Base-by-base conservation (phyloP, 2,113 vertebrate species). In the Propithecus coquereli region DNA sequence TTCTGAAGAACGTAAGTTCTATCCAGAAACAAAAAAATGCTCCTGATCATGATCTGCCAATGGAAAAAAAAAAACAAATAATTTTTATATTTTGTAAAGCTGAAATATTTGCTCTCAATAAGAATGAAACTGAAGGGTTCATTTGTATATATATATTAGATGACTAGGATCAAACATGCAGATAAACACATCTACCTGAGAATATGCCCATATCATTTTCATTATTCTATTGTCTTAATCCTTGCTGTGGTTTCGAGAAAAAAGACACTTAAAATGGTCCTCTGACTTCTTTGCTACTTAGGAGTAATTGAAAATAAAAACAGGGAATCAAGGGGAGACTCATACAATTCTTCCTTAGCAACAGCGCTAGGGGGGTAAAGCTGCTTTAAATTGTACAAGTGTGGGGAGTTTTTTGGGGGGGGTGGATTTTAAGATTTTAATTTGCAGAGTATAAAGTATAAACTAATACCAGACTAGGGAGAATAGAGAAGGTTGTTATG, bases 21-120 rank as follows among this genome's bases (percentile, higher is more conserved):
- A 98, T 99, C 99, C 99, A 99, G 98, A 99, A 99, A 99, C 98
- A 99, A 98, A 99, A 99, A 99, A 98, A 99, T 99, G 99, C 99
- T 99, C 98, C 99, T 99, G 98, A 99, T 99, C 99, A 99, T 99
- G 97, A 99, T 99, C 99, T 99, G 99, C 84, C 96, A 97, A 0
- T 10, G 87, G 73, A 97, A 97, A 93, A 79, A 97, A 57, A 54
- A 97, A 97, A 73, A 97, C 45, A 94, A 94, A 77, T 37, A 45
- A 95, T 88, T 97, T 96, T 96, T 70, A 65, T 87, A 97, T 65
- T 82, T 80, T 91, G 70, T 91, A 52, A 97, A 97, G 90, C 17
- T 76, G 14, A 91, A 96, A 50, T 94, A 90, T 47, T 89, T 93
- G 40, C 30, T 95, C 52, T 76, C 34, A 92, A 68, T 73, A 93